Base-by-base conservation (phyloP, 2,113 vertebrate genomes). In the western clawed frog (Xenopus tropicalis) region DNA sequence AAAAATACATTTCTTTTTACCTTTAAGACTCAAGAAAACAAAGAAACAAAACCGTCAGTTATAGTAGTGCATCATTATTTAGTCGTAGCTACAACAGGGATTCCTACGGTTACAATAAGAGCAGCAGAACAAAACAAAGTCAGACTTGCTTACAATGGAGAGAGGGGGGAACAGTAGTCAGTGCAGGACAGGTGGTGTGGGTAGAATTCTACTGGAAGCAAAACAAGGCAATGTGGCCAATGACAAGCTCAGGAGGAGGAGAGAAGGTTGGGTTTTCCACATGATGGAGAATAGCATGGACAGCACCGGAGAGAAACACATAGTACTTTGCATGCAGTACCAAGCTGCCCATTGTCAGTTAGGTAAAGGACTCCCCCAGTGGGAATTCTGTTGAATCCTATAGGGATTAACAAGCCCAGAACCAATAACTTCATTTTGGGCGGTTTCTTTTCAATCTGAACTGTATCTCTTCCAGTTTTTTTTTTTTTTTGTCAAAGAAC, bases 281-380 rank as follows among this genome's bases (percentile, higher is more conserved):
- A 80, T 21, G 80, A 90, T 85, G 85, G 29, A 37, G 6, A 90
- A 62, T 84, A 87, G 91, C 84, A 87, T 86, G 87, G 85, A 88
- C 83, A 91, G 90, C 91, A 93, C 90, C 90, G 87, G 90, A 93
- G 90, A 94, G 90, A 90, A 92, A 92, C 93, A 94, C 90, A 92
- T 84, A 81, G 89, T 93, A 93, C 92, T 93, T 93, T 92, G 91
- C 83, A 90, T 87, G 90, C 85, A 85, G 82, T 82, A 88, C 81
- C 84, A 85, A 86, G 84, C 82, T 83, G 66, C 82, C 74, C 79
- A 54, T 77, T 80, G 79, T 70, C 86, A 84, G 80, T 77, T 83
- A 80, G 81, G 83, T 81, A 86, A 80, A 23, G 76, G 81, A 82
- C 83, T 82, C 69, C 29, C 16, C 66, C 20, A 52, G 66, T 78